phyloP scores from a whole-genome alignment of 2,113 vertebrate species.

The Cyprinodon variegatus region DNA sequence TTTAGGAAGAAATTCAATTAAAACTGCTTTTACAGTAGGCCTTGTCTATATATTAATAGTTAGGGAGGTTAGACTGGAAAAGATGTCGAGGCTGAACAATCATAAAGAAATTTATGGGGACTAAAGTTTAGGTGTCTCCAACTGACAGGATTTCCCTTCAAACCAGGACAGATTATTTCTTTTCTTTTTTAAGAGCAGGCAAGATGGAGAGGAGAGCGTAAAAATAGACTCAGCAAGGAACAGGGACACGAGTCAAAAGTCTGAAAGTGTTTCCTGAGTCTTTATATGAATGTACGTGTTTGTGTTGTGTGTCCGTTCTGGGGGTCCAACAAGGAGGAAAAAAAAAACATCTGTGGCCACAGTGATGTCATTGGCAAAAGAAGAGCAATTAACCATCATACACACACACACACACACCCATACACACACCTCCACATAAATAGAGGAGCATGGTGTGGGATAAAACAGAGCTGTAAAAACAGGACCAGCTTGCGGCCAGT shows the following conservation, averaged over 20 bases:
- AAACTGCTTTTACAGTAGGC: too few relatives aligned
- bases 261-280: slow-evolving; percentile 56
- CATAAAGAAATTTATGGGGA: too few relatives aligned
- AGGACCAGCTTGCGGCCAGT: slow-evolving; percentile 95
- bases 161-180: background rate
- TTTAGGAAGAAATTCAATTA: background rate
- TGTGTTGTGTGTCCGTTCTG: slow-evolving; percentile 36
- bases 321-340: slow-evolving; percentile 78
- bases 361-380: slow-evolving; percentile 89
- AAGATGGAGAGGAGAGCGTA: slow-evolving; percentile 31
- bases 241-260: slow-evolving; percentile 42
- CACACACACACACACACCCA: slow-evolving; percentile 39
- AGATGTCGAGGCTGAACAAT: too few relatives aligned
- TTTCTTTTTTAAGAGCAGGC: background rate
- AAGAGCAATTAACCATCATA: slow-evolving; percentile 63
- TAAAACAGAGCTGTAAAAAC: slow-evolving; percentile 93
- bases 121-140: too few relatives aligned
- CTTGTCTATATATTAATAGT: too few relatives aligned
- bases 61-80: too few relatives aligned
- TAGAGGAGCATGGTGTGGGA: slow-evolving; percentile 63
- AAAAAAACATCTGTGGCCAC: slow-evolving; percentile 92
- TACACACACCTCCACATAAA: slow-evolving; percentile 52
- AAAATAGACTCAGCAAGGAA: slow-evolving; percentile 36
- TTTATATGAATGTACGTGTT: slow-evolving; percentile 17
- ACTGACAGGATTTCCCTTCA: background rate